phyloP scores from a whole-genome alignment of 2,797 vertebrate genomes.

The Galagoides demidoff region DNA sequence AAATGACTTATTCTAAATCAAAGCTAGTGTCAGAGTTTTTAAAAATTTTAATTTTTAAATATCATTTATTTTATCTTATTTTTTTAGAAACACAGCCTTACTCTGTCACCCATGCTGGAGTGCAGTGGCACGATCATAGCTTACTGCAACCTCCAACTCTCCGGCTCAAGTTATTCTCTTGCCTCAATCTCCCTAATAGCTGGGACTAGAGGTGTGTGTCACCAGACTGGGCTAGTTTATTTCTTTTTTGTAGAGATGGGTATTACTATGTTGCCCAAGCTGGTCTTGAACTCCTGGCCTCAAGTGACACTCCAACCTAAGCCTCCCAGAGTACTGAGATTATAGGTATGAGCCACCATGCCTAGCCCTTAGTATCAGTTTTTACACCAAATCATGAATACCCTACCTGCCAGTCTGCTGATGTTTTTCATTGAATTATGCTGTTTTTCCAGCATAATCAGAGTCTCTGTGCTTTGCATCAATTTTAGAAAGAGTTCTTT shows the following conservation, averaged over 20 bases:
- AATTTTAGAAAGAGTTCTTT: not conserved
- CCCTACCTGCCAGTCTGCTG: not conserved
- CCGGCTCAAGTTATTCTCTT: not conserved
- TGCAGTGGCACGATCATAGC: not conserved
- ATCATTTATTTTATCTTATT: not conserved
- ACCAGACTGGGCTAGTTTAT: not conserved
- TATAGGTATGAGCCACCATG: not conserved
- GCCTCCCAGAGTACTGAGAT: not conserved
- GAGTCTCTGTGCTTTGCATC: not conserved
- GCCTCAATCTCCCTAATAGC: not conserved
- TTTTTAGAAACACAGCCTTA: not conserved
- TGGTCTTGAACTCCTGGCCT: not conserved
- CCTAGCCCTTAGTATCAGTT: not conserved
- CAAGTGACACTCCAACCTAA: not conserved
- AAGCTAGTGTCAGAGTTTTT: not conserved
- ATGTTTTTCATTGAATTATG: slow-evolving; percentile 13
- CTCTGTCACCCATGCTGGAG: not conserved
- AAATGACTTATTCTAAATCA: slow-evolving; percentile 8
- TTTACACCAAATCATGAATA: slow-evolving; percentile 2
- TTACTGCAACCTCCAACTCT: not conserved
- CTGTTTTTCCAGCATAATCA: not conserved
- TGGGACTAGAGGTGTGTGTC: not conserved
- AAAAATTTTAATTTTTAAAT: not conserved
- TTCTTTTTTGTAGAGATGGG: not conserved
- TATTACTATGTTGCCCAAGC: not conserved